Evolutionary conservation across 2,113 vertebrate species (phyloP), one percentile per base, ranked within the genome.

Genomic region (Pipa parva): DNA sequence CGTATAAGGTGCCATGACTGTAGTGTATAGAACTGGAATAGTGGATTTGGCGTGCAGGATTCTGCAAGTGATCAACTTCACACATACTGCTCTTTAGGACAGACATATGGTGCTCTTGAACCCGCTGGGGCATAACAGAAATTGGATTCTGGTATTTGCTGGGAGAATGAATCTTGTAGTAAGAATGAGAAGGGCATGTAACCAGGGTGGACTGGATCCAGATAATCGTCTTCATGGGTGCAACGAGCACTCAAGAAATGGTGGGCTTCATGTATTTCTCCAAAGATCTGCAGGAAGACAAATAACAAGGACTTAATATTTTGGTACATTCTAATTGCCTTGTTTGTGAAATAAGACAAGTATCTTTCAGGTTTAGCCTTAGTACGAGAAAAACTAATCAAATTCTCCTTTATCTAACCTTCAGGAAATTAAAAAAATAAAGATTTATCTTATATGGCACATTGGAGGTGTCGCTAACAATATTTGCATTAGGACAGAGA

Each of bases 31-130:
- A 18, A 59, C 46, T 26, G 25, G 65, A 24, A 39, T 22, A 52
- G 15, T 26, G 29, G 64, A 48, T 39, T 39, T 28, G 56, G 25
- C 57, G 57, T 69, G 57, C 64, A 42, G 33, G 46, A 4, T 45
- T 33, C 56, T 28, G 22, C 55, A 17, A 7, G 15, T 22, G 24
- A 42, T 7, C 46, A 45, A 21, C 58, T 72, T 85, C 75, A 92
- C 64, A 94, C 89, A 1, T 90, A 92, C 75, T 93, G 92, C 80
- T 94, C 91, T 79, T 92, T 92, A 72, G 91, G 89, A 82, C 87
- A 93, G 13, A 85, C 83, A 80, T 85, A 90, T 0, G 84, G 85
- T 50, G 86, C 85, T 26, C 88, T 81, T 20, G 90, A 88, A 24
- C 80, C 84, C 0, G 89, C 79, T 42, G 86, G 78, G 1, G 89